Base-by-base conservation (phyloP, 2,113 vertebrate species). In the Taxidea taxus region DNA sequence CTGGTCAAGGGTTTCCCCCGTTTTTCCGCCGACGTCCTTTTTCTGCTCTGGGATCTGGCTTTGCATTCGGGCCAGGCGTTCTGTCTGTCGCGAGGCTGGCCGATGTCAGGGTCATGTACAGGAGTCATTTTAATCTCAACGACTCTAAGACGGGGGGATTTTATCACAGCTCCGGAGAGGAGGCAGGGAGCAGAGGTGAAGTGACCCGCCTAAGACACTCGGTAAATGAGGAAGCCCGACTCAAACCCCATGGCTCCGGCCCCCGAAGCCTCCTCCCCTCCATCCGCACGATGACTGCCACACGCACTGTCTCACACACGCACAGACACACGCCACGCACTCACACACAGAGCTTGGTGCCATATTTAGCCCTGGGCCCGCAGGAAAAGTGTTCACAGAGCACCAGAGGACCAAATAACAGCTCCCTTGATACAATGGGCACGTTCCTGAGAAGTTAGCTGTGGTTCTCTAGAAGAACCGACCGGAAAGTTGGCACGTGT, bases 91-190 rank as follows among this genome's bases (percentile, higher is more conserved):
- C 0, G 27, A 82, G 82, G 20, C 27, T 23, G 75, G 15, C 3
- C 0, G 0, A 12, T 1, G 3, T 8, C 7, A 42, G 49, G 49
- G 16, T 51, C 66, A 39, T 0, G 2, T 2, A 12, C 44, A 1
- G 0, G 0, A 0, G 62, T 27, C 31, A 4, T 70, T 27, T 77
- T 27, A 20, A 21, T 13, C 27, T 37, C 60, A 29, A 68, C 47
- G 12, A 3, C 13, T 5, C 27, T 1, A 14, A 1, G 16, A 21
- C 0, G 10, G 7, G 2, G 18, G 47, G 8, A 2, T 1, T 0
- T 14, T 6, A 6, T 2, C 2, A 0, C 11, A 0, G 7, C 31
- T 34, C 29, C 6, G 37, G 75, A 39, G 42, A 37, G 11, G 44
- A 42, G 4, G 4, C 39, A 16, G 37, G 25, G 54, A 1, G 16